These are phyloP conservation scores for Pampusana beccarii DNA, from an alignment of 2,113 vertebrate genomes.

Conservation along the genomic window DNA sequence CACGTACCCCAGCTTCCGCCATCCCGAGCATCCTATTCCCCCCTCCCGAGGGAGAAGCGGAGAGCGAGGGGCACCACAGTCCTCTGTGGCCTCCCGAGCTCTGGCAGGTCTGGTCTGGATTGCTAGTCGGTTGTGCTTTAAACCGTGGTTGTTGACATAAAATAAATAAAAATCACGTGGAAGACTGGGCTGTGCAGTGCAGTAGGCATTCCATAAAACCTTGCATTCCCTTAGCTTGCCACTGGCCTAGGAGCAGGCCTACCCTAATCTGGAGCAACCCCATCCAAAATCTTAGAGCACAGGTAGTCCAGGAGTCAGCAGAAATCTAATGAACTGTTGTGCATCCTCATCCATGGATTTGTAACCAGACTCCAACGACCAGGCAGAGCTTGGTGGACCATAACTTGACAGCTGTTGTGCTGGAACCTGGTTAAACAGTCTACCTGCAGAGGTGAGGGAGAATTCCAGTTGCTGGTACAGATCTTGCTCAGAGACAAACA, in stretches of 20 bases:
- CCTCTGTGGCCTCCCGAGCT: background rate
- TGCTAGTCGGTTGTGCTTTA: background rate
- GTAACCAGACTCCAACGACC: background rate
- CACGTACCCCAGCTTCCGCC: background rate
- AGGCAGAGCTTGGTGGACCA: accelerated
- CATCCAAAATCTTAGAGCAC: background rate
- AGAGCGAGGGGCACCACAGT: accelerated
- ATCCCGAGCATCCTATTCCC: background rate
- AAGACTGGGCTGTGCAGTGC: background rate
- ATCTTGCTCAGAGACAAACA: too few relatives aligned
- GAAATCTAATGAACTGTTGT: background rate
- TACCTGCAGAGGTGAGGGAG: background rate
- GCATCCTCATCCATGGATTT: background rate
- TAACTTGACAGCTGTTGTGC: background rate
- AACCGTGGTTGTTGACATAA: background rate
- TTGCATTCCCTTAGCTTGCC: accelerated
- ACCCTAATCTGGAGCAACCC: background rate
- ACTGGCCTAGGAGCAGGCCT: background rate
- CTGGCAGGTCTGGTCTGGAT: accelerated
- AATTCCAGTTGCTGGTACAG: background rate
- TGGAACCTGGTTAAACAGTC: background rate
- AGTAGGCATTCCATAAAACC: accelerated
- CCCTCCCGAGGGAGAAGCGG: accelerated
- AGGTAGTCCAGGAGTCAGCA: background rate
- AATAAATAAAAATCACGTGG: accelerated